Evolutionary conservation across 2,113 vertebrate species (phyloP).

Genomic region (Egretta garzetta): DNA sequence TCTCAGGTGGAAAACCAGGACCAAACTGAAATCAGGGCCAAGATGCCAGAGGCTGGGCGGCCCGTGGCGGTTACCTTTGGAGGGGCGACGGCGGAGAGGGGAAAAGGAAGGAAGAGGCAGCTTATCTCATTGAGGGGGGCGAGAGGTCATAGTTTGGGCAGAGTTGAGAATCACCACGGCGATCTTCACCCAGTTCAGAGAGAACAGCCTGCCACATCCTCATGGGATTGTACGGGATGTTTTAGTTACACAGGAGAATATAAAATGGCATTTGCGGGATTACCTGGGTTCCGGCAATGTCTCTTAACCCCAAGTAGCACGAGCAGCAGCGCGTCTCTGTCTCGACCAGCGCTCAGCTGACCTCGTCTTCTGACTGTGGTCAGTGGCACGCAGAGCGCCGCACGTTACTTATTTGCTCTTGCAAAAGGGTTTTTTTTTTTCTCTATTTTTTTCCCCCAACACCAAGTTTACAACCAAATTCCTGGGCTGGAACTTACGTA

Average conservation of each 20-base stretch:
- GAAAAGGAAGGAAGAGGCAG: neutral
- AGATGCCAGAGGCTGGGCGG: neutral
- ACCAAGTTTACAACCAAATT: neutral
- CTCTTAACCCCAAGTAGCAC: neutral
- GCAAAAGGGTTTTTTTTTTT: neutral
- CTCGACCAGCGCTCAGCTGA: neutral
- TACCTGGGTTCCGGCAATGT: neutral
- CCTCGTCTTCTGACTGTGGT: neutral
- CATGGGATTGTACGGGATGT: neutral
- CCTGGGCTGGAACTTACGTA: neutral
- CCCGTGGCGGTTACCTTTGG: neutral
- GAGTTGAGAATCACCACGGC: neutral
- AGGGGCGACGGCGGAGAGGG: neutral
- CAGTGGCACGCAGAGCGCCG: neutral
- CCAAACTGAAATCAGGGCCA: neutral
- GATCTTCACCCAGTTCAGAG: neutral
- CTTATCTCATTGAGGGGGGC: neutral
- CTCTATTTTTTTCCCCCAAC: neutral
- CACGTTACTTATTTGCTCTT: neutral
- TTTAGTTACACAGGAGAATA: neutral
- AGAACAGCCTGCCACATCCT: neutral
- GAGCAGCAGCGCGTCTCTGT: neutral
- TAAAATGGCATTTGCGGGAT: neutral
- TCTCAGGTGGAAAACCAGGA: neutral
- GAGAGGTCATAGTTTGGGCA: neutral